A percentile compares a stretch with the other conserved stretches of the same genome.
These are phyloP conservation scores for Riparia riparia DNA, from an alignment of 2,113 vertebrate genomes.

Conservation along the genomic window DNA sequence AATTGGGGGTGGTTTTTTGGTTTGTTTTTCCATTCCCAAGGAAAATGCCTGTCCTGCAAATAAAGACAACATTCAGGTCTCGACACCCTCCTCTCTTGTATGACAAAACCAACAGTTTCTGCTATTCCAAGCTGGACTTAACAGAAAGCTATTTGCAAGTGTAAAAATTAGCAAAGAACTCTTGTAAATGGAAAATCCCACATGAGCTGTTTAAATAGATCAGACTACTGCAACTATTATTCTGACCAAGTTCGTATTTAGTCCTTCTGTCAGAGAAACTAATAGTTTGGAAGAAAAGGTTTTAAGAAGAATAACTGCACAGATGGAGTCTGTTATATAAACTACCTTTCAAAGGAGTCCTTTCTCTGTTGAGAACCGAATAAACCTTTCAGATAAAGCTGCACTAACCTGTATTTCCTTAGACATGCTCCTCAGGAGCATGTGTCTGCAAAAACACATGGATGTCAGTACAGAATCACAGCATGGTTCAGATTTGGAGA, in stretches of 20 bases:
- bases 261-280: background rate
- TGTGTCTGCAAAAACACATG: background rate
- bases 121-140: background rate
- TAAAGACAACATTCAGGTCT: background rate
- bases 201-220: background rate
- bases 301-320: background rate
- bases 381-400: background rate
- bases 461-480: background rate
- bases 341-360: background rate
- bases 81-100: background rate
- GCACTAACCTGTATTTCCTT: background rate
- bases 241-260: background rate
- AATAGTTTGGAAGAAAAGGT: background rate
- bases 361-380: background rate
- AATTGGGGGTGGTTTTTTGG: accelerated
- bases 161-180: background rate
- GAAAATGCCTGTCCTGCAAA: background rate
- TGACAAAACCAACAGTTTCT: background rate
- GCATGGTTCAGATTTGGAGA: background rate
- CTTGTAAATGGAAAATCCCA: background rate
- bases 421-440: background rate
- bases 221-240: background rate
- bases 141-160: background rate
- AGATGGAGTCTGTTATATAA: background rate
- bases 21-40: background rate